These are phyloP conservation scores for Drosophila nasuta DNA, from an alignment of 1,140 invertebrate genomes.

Conservation along the genomic window DNA sequence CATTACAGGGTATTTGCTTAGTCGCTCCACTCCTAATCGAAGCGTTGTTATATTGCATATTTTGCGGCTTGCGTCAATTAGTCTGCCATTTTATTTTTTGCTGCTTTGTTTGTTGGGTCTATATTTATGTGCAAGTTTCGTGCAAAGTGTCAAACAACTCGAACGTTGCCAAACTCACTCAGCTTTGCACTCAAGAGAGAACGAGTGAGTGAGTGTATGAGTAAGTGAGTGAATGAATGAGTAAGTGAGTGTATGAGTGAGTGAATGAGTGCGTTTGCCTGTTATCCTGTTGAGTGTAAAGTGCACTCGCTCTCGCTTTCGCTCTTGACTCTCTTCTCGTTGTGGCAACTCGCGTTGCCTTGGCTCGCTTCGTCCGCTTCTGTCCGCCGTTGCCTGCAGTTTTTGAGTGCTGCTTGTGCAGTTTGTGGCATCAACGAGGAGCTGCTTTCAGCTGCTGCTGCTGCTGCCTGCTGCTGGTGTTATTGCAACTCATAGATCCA, in stretches of 20 bases:
- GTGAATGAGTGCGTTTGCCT: neutral
- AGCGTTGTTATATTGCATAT: conserved; percentile 44
- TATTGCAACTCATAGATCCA: conserved; percentile 37
- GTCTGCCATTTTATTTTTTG: conserved; percentile 47
- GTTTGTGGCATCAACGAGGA: conserved; percentile 38
- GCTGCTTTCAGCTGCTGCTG: conserved; percentile 1
- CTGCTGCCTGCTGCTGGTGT: conserved; percentile 13
- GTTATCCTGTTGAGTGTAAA: conserved; percentile 21
- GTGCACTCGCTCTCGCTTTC: neutral
- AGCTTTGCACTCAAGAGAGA: conserved; percentile 3
- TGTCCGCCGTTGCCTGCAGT: conserved; percentile 24
- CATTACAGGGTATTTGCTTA: neutral
- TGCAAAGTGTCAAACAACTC: conserved; percentile 34
- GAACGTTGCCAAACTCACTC: conserved; percentile 12
- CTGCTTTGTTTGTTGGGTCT: conserved; percentile 30
- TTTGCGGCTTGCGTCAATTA: conserved; percentile 63
- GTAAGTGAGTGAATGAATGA: conserved; percentile 5
- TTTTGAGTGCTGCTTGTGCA: conserved; percentile 59
- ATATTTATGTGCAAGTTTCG: conserved; percentile 54
- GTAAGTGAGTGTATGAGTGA: neutral
- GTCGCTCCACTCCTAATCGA: neutral
- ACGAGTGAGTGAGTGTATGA: conserved; percentile 5
- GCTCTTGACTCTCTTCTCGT: conserved; percentile 2
- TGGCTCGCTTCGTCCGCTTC: neutral
- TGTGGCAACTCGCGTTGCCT: conserved; percentile 11